Base-by-base conservation (phyloP, 2,888 invertebrate species). In the Eristalis intricaria region DNA sequence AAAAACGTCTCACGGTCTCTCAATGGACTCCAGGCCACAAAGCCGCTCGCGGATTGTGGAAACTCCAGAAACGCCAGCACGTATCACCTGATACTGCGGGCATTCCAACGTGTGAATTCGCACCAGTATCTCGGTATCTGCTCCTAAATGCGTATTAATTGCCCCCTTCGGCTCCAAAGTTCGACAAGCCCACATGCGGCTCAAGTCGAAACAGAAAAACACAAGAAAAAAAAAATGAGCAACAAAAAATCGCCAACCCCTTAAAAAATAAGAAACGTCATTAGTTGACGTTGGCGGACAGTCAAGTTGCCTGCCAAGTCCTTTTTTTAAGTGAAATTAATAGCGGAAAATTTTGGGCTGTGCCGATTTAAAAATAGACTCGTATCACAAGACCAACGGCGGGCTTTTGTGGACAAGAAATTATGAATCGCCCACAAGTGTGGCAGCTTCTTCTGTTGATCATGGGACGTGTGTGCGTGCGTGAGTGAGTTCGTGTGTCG, bases 41-140 rank as follows among this genome's bases (percentile, higher is more conserved):
- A 50, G 15, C 43, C 1, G n/a, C 7, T n/a, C n/a, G 43, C n/a
- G 50, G 19, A 50, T 65, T 19, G 66, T 66, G 66, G 23, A 43
- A 23, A 43, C 19, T 64, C 38, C 38, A 15, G 11, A 71, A 50
- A 65, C 60, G 35, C 26, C 60, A 83, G 66, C 83, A 83, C 83
- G 83, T 83, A 73, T 38, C 66, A 11, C 65, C 22, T 60, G 82
- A 82, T 82, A 71, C 13, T 8, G 50, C 19, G 23, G 10, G 50
- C 19, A 83, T 78, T 73, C 83, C 66, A 83, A 83, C 73, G 81
- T 81, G 81, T 63, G 22, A 70, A 8, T 69, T 15, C 11, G 38
- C 65, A 76, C n/a, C 60, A 26, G 10, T 23, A 23, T 26, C 13
- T 60, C 60, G 26, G 26, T n/a, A n/a, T 50, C 19, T 2, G 19